Percentiles rank a stretch among this genome's conserved stretches.
Conservation (phyloP, 2,113 vertebrate species). For the Spizaetus ornatus region DNA sequence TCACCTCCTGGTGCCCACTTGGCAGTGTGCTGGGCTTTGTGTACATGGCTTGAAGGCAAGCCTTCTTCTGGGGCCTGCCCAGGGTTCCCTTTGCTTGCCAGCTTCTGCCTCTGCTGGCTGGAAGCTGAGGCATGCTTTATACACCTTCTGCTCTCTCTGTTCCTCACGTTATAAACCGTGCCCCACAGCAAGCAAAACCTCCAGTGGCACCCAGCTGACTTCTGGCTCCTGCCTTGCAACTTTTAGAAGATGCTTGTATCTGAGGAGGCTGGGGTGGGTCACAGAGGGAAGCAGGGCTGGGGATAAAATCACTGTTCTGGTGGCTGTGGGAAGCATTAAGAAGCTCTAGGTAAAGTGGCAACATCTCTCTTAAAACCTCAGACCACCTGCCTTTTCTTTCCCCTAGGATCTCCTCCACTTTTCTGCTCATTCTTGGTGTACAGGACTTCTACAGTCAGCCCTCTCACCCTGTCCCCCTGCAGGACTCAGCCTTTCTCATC, state of each 20-base stretch:
- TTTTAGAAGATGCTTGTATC: background rate
- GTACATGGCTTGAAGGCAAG: background rate
- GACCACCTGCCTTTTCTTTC: background rate
- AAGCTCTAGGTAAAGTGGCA: background rate
- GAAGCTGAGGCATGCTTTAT: background rate
- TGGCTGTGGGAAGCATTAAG: background rate
- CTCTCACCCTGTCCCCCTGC: no score
- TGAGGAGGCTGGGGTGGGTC: no score
- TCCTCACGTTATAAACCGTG: background rate
- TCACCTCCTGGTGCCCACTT: background rate
- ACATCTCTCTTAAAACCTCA: background rate
- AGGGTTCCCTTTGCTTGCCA: background rate
- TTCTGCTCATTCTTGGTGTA: background rate
- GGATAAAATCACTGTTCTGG: background rate
- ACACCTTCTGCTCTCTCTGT: background rate
- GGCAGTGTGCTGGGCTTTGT: background rate
- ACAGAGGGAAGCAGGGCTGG: background rate
- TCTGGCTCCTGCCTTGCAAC: background rate
- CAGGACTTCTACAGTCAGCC: background rate
- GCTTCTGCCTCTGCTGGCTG: background rate
- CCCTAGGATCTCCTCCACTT: background rate
- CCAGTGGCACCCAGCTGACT: background rate
- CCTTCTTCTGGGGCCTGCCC: fast-evolving
- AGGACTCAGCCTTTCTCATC: background rate
- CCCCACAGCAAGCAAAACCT: background rate